Base-by-base conservation (phyloP, 2,113 vertebrate genomes). In the Dasypus novemcinctus region DNA sequence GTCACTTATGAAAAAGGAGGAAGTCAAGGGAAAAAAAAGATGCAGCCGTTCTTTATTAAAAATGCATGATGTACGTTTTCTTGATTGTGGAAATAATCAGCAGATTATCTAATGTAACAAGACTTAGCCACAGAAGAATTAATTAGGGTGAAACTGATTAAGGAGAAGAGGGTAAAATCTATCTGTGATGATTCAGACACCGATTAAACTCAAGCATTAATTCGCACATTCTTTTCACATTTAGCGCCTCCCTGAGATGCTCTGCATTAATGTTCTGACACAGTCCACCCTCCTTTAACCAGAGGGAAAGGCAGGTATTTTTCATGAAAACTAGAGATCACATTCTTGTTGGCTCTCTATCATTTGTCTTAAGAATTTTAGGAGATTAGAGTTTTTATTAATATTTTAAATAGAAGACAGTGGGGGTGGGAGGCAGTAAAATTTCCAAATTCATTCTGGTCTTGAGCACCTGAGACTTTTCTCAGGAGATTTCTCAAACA, bases 71-170 rank as follows among this genome's bases (percentile, higher is more conserved):
- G 97, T 98, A 95, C 96, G 97, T 97, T 92, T 84, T 96, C 98
- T 98, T 98, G 94, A 96, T 97, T 98, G 97, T 97, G 97, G 97
- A 97, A 98, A 97, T 97, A 96, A 98, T 98, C 98, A 98, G 97
- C 96, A 94, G 97, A 97, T 96, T 96, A 95, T 98, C 97, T 97
- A 91, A 96, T 98, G 98, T 97, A 97, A 98, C 96, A 97, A 95
- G 95, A 97, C 95, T 96, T 95, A 98, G 96, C 97, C 97, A 97
- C 97, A 96, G 98, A 96, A 94, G 93, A 97, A 98, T 96, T 98
- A 90, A 96, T 98, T 98, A 97, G 97, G 96, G 95, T 85, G 89
- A 94, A 98, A 98, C 80, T 97, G 97, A 96, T 97, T 98, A 97
- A 97, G 95, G 69, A 97, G 88, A 87, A 96, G 96, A 98, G 97